phyloP scores from a whole-genome alignment of 1,140 invertebrate genomes.

The Drosophila watanabei region DNA sequence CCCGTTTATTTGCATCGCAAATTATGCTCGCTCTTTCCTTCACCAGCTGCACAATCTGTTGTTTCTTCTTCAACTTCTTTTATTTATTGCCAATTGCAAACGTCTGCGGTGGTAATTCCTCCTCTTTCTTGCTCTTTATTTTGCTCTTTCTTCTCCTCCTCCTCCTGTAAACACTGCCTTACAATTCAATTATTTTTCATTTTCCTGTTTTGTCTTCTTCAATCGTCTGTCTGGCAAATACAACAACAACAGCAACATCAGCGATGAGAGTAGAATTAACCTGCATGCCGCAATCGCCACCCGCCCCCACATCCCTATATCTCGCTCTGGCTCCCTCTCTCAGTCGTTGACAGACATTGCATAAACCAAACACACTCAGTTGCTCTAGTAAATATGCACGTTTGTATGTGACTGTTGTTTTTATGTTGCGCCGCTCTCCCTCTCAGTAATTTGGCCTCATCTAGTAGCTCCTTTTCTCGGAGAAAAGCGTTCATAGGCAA shows the following conservation, averaged over 20 bases:
- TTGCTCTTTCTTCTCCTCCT: slow-evolving; percentile 5
- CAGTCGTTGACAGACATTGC: slow-evolving; percentile 55
- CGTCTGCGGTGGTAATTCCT: slow-evolving; percentile 60
- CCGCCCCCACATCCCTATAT: slow-evolving; percentile 35
- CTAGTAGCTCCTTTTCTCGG: slow-evolving; percentile 16
- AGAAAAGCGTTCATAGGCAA: slow-evolving; percentile 15
- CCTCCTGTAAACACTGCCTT: slow-evolving; percentile 64
- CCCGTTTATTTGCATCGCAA: slow-evolving; percentile 75
- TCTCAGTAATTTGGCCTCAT: slow-evolving; percentile 24
- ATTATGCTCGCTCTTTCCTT: slow-evolving; percentile 53
- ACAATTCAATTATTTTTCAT: slow-evolving; percentile 82
- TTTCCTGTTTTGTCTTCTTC: slow-evolving; percentile 79
- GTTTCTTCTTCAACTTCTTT: slow-evolving; percentile 40
- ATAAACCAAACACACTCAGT: slow-evolving; percentile 59
- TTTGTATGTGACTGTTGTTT: slow-evolving; percentile 41
- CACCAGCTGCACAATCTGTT: slow-evolving; percentile 60
- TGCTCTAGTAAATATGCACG: slow-evolving; percentile 13
- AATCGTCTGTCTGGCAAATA: slow-evolving; percentile 58
- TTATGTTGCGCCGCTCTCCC: slow-evolving; percentile 61
- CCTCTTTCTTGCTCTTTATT: slow-evolving; percentile 24
- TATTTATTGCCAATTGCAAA: slow-evolving; percentile 78
- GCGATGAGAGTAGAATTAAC: slow-evolving; percentile 62
- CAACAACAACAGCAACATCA: slow-evolving; percentile 39
- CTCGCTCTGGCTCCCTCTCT: neutral
- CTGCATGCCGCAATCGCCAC: slow-evolving; percentile 63